phyloP scores from a whole-genome alignment of 2,797 vertebrate species.

The Pachyuromys duprasi region DNA sequence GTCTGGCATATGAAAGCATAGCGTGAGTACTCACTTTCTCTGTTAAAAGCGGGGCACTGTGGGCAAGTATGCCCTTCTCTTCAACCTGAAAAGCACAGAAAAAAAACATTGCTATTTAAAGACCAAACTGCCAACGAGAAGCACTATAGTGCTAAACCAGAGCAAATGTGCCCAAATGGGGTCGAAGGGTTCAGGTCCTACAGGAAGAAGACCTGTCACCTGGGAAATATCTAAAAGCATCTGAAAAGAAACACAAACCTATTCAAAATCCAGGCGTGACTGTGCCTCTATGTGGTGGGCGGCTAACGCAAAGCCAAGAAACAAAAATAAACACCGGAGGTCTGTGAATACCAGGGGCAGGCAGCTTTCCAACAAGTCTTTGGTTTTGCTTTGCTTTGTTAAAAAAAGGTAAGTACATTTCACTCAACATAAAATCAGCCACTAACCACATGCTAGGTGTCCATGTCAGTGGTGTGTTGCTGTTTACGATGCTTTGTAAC shows the following conservation, averaged over 20 bases:
- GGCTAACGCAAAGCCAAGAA: neutral
- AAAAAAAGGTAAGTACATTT: neutral
- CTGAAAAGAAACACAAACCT: neutral
- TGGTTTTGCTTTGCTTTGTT: neutral
- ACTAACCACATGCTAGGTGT: neutral
- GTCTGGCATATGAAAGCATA: neutral
- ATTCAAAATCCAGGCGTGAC: neutral
- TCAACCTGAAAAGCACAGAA: constrained; percentile 75
- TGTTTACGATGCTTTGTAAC: neutral
- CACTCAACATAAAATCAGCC: constrained; percentile 18
- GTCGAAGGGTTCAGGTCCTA: neutral
- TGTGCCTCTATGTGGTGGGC: neutral
- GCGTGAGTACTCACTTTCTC: constrained; percentile 82
- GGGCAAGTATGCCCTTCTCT: constrained; percentile 58
- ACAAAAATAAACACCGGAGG: neutral
- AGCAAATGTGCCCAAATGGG: neutral
- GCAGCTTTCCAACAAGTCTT: neutral
- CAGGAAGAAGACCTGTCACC: neutral
- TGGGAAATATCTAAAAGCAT: neutral
- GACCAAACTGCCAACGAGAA: neutral
- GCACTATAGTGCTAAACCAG: neutral
- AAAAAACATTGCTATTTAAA: constrained; percentile 2
- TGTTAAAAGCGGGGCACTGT: constrained; percentile 79
- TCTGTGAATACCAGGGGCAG: neutral
- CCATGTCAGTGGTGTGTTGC: neutral